Evolutionary conservation across 2,888 invertebrate genomes (phyloP).

Genomic region (Dicranocentrus wangi): DNA sequence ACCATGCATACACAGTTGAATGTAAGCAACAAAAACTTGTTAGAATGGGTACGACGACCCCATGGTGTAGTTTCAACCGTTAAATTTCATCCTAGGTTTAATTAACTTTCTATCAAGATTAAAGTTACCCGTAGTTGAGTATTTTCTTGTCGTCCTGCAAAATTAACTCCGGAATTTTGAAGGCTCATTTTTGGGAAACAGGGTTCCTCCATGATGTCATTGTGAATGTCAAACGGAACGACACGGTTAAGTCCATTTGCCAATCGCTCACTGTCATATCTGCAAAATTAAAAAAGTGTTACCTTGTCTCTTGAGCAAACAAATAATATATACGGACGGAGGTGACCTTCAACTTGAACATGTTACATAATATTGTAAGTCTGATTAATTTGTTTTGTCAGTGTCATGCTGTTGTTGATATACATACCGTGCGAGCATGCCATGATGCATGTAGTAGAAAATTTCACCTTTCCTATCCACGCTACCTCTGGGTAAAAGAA

Average conservation of each 20-base stretch:
- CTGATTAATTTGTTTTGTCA: too few species aligned
- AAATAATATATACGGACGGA: too few species aligned
- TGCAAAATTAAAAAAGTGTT: background rate
- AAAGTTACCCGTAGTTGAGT: slow-evolving; percentile 3
- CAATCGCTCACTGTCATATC: slow-evolving; percentile 85
- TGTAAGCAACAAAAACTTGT: too few species aligned
- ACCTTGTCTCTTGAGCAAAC: too few species aligned
- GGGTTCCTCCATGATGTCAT: slow-evolving; percentile 9
- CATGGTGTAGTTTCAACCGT: too few species aligned
- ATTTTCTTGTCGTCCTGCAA: slow-evolving; percentile 36
- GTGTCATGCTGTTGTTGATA: too few species aligned
- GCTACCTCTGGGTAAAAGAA: slow-evolving; percentile 78
- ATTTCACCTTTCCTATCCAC: slow-evolving; percentile 84
- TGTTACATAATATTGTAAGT: too few species aligned
- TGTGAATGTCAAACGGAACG: slow-evolving; percentile 32
- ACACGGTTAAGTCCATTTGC: slow-evolving; percentile 81
- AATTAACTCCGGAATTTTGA: slow-evolving; percentile 20
- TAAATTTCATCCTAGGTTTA: background rate
- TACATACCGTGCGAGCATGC: slow-evolving; percentile 73
- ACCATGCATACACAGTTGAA: background rate
- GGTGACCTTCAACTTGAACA: too few species aligned
- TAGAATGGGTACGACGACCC: too few species aligned
- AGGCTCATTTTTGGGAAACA: slow-evolving; percentile 52
- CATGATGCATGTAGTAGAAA: slow-evolving; percentile 87
- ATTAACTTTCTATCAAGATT: background rate